Evolutionary conservation across 2,888 invertebrate species (phyloP).

Genomic region (Drosophila ezoana): DNA sequence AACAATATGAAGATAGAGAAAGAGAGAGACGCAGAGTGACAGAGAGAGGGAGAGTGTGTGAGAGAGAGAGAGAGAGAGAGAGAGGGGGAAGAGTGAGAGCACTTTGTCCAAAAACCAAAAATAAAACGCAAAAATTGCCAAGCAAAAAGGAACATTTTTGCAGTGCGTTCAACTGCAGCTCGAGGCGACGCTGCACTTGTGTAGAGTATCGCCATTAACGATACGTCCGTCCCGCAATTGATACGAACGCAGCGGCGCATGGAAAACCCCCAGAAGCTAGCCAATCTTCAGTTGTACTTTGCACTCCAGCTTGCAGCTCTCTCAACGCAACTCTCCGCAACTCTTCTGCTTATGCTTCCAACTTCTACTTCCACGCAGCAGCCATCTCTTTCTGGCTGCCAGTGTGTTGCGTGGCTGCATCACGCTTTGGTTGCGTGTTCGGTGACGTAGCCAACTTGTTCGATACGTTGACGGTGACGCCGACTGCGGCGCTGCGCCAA

Average conservation of each 20-base stretch:
- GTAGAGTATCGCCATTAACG: slow-evolving; percentile 37
- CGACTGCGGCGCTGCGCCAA: slow-evolving; percentile 32
- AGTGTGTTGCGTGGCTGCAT: slow-evolving; percentile 29
- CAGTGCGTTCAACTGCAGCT: slow-evolving; percentile 70
- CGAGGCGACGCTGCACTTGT: slow-evolving; percentile 43
- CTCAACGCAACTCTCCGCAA: slow-evolving; percentile 36
- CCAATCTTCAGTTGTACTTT: slow-evolving; percentile 62
- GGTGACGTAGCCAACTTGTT: slow-evolving; percentile 59
- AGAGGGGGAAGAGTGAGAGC: slow-evolving; percentile 2
- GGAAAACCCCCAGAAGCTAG: slow-evolving; percentile 73
- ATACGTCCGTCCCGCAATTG: slow-evolving; percentile 28
- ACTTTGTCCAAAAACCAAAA: slow-evolving; percentile 37
- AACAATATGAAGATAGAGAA: slow-evolving; percentile 6
- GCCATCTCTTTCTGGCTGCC: not conserved
- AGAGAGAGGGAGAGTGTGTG: not conserved
- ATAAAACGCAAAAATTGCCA: slow-evolving; percentile 36
- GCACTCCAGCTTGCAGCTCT: slow-evolving; percentile 48
- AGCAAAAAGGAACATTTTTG: slow-evolving; percentile 33
- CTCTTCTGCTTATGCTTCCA: slow-evolving; percentile 24
- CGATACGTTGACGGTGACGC: slow-evolving; percentile 19
- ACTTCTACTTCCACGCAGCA: slow-evolving; percentile 1
- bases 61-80: not conserved
- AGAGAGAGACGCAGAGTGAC: not conserved
- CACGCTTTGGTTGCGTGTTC: slow-evolving; percentile 65
- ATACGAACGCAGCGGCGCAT: slow-evolving; percentile 36